Conservation (phyloP, 1,140 invertebrate species). For the Eupeodes corollae region DNA sequence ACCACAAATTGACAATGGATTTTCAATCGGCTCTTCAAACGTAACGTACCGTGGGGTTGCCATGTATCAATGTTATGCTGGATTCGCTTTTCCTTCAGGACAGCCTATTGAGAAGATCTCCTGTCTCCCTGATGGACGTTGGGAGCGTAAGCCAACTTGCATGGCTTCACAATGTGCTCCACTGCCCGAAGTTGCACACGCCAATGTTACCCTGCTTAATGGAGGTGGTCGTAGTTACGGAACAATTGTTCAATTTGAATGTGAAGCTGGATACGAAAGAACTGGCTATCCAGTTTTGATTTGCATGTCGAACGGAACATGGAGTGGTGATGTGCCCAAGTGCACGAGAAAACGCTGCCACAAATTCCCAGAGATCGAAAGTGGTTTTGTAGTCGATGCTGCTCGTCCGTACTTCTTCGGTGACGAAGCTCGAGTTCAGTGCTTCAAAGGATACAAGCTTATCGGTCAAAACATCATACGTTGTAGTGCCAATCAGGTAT, state of each 20-base stretch:
- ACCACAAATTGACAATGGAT: slow-evolving; percentile 94
- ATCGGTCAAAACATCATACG: slow-evolving; percentile 77
- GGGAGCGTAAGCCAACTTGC: slow-evolving; percentile 85
- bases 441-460: slow-evolving; percentile 77
- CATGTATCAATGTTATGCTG: slow-evolving; percentile 93
- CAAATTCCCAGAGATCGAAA: slow-evolving; percentile 69
- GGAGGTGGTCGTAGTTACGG: slow-evolving; percentile 89
- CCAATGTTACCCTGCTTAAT: slow-evolving; percentile 79
- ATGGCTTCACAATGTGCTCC: slow-evolving; percentile 87
- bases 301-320: slow-evolving; percentile 93
- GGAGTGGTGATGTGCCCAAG: slow-evolving; percentile 82
- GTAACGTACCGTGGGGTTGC: slow-evolving; percentile 87
- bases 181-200: slow-evolving; percentile 74
- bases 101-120: slow-evolving; percentile 80
- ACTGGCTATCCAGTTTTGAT: slow-evolving; percentile 80
- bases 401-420: slow-evolving; percentile 69
- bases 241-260: slow-evolving; percentile 89
- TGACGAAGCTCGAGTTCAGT: slow-evolving; percentile 86
- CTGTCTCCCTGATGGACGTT: slow-evolving; percentile 75
- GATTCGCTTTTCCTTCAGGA: slow-evolving; percentile 84
- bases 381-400: slow-evolving; percentile 71
- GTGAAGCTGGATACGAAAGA: slow-evolving; percentile 83
- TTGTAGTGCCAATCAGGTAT: slow-evolving; percentile 75
- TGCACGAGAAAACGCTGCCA: slow-evolving; percentile 78
- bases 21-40: slow-evolving; percentile 88